These are phyloP conservation scores for Holacanthella duospinosa DNA, from an alignment of 2,888 invertebrate species.

Conservation along the genomic window DNA sequence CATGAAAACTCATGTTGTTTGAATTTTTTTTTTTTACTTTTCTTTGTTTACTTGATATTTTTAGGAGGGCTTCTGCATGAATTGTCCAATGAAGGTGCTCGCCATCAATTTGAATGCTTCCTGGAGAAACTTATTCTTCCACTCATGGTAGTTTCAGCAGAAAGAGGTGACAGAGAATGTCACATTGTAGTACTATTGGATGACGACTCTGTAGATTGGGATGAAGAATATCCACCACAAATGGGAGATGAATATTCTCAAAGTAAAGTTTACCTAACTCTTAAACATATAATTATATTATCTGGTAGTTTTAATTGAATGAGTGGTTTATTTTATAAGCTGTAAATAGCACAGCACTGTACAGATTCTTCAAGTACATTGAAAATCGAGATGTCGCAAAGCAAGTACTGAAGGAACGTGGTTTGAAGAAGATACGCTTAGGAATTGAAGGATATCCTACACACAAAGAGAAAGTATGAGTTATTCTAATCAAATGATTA, in stretches of 20 bases:
- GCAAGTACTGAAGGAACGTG: slow-evolving; percentile 95
- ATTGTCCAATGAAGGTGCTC: slow-evolving; percentile 97
- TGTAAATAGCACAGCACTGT: slow-evolving; percentile 87
- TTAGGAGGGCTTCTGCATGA: slow-evolving; percentile 88
- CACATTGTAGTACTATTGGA: slow-evolving; percentile 92
- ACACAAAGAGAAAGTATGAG: slow-evolving; percentile 85
- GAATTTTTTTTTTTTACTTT: not conserved
- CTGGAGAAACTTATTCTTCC: slow-evolving; percentile 91
- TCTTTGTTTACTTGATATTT: slow-evolving; percentile 25
- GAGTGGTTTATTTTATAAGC: slow-evolving; percentile 50
- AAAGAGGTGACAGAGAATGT: slow-evolving; percentile 93
- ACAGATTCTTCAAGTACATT: slow-evolving; percentile 97
- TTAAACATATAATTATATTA: not conserved
- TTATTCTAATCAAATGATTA: not conserved
- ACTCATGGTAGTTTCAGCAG: slow-evolving; percentile 85
- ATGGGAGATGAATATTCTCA: slow-evolving; percentile 99
- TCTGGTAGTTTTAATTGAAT: not conserved
- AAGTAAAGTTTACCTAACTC: slow-evolving; percentile 49
- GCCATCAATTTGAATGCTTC: slow-evolving; percentile 90
- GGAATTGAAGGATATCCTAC: slow-evolving; percentile 99
- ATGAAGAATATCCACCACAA: slow-evolving; percentile 97
- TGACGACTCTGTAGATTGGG: slow-evolving; percentile 95
- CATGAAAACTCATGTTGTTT: slow-evolving; percentile 28
- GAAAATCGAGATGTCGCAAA: slow-evolving; percentile 99
- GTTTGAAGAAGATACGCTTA: slow-evolving; percentile 93